phyloP scores from a whole-genome alignment of 2,888 invertebrate species.

The Luffia ferchaultella region DNA sequence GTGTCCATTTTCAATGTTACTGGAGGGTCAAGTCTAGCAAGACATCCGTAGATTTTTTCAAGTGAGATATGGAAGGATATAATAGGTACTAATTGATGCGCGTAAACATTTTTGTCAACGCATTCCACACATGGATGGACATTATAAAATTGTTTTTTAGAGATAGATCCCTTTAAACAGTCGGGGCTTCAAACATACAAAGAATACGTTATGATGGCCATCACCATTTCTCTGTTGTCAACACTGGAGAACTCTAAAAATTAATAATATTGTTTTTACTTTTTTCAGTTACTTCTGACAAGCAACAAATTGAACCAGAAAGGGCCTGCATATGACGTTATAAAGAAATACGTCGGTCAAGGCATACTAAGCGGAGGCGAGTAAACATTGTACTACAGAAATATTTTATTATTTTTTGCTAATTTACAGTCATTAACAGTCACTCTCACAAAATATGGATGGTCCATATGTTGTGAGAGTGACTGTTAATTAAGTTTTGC shows the following conservation, averaged over 20 bases:
- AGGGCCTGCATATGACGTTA: slow-evolving; percentile 33
- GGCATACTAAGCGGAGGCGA: slow-evolving; percentile 46
- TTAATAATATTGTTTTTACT: background rate
- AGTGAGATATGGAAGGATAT: background rate
- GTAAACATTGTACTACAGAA: slow-evolving; percentile 4
- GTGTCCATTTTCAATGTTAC: too few species aligned
- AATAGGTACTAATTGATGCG: background rate
- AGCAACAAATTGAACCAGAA: slow-evolving; percentile 44
- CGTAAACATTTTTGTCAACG: background rate
- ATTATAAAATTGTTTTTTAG: too few species aligned
- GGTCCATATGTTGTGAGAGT: too few species aligned
- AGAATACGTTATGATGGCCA: too few species aligned
- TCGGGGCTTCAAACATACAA: too few species aligned
- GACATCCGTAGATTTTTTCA: background rate
- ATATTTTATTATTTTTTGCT: too few species aligned
- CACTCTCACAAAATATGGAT: too few species aligned
- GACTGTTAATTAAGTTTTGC: too few species aligned
- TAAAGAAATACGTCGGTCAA: slow-evolving; percentile 30
- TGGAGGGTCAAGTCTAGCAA: background rate
- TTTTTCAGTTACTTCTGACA: slow-evolving; percentile 34
- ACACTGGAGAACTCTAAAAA: background rate
- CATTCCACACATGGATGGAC: background rate
- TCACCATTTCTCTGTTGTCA: too few species aligned
- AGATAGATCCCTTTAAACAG: too few species aligned
- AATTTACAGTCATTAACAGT: too few species aligned